Conservation (phyloP, 2,797 vertebrate species). For the Odontamblyopus lacepedii region DNA sequence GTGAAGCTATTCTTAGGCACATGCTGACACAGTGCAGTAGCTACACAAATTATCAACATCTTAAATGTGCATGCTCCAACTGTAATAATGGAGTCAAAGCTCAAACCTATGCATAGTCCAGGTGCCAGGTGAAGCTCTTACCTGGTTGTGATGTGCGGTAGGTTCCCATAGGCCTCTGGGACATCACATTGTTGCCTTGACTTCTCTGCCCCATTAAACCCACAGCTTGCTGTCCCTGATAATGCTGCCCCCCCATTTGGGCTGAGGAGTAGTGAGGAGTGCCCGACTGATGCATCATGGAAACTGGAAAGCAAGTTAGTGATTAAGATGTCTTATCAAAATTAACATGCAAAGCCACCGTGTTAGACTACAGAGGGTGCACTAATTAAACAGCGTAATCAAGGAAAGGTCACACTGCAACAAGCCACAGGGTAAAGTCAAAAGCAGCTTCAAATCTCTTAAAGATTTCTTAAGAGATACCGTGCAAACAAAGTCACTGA, state of each 20-base stretch:
- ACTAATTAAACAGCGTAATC: constrained; percentile 24
- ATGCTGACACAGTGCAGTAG: constrained; percentile 50
- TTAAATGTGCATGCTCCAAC: constrained; percentile 42
- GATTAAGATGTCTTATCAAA: constrained; percentile 44
- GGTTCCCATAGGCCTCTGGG: constrained; percentile 90
- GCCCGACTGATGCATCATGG: constrained; percentile 94
- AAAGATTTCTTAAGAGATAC: constrained; percentile 28
- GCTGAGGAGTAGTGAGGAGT: constrained; percentile 88
- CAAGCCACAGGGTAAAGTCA: constrained; percentile 18
- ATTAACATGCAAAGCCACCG: constrained; percentile 28
- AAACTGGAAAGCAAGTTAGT: constrained; percentile 74
- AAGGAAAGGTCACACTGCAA: constrained; percentile 32
- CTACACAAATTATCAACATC: constrained; percentile 13
- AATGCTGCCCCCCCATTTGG: constrained; percentile 88
- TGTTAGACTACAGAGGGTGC: background rate
- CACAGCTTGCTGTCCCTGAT: constrained; percentile 89
- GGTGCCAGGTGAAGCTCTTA: constrained; percentile 52
- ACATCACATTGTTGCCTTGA: constrained; percentile 91
- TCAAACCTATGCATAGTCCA: background rate
- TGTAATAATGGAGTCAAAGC: background rate
- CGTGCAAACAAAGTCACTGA: constrained; percentile 44
- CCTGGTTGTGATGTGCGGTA: constrained; percentile 94
- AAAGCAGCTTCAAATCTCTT: constrained; percentile 26
- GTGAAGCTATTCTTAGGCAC: constrained; percentile 60
- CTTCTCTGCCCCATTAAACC: constrained; percentile 91